Base-by-base conservation (phyloP, 2,113 vertebrate species). In the Catharus bicknelli region DNA sequence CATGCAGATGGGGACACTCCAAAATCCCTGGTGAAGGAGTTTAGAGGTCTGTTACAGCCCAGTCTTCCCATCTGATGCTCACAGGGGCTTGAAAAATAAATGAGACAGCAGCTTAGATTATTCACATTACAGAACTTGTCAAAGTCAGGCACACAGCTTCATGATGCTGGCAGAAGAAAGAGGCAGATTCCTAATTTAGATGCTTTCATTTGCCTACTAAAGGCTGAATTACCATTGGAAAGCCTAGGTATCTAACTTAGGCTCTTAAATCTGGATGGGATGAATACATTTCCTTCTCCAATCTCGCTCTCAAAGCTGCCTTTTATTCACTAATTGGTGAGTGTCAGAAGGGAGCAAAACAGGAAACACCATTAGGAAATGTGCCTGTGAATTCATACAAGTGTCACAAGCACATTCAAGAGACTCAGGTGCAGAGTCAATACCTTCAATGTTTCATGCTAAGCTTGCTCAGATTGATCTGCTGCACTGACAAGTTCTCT, bases 311-410 rank as follows among this genome's bases (percentile, higher is more conserved):
- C 66, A 87, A 85, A 91, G 64, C 36, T 75, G 61, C 42, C 30
- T 88, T 95, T 90, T 78, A 87, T 67, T 75, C 83, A 40, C 30
- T 92, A 93, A 90, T 64, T 90, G 61, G 27, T 20, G 89, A 81
- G 61, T 67, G 34, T 26, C 77, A 94, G 64, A 74, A 83, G 16
- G 30, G 20, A 94, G 45, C 48, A 93, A 83, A 91, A 81, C 67
- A 92, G 63, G 62, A 86, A 93, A 48, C 36, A 21, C n/a, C 43
- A 38, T 59, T 29, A 86, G 80, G 10, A 92, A 59, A 63, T 30
- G 27, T 59, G 53, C 57, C 21, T 32, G 26, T 50, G 73, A 92
- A 70, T 84, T 78, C 81, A 55, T 4, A 32, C 5, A 43, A 64
- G 48, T 9, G 9, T 38, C 76, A 81, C 0, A 0, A 67, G 43